Conservation (phyloP, 1,140 invertebrate species). For the Drosophila sechellia region DNA sequence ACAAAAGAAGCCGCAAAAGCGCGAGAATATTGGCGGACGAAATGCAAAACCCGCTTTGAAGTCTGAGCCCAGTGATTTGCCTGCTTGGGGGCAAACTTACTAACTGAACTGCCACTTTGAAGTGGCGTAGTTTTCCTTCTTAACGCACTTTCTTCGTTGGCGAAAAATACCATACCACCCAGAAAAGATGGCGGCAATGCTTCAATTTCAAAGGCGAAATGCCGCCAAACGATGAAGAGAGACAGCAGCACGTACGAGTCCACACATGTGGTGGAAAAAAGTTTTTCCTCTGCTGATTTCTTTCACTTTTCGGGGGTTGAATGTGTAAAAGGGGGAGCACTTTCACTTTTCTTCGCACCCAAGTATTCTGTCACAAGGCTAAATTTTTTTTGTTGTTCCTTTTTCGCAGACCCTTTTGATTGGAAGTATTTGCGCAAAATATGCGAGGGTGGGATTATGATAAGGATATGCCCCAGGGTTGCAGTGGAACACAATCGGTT, state of each 20-base stretch:
- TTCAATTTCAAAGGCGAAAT: conserved; percentile 78
- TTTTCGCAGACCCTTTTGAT: conserved; percentile 58
- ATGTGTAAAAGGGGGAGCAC: conserved; percentile 47
- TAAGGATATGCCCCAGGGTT: conserved; percentile 59
- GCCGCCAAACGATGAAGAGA: conserved; percentile 50
- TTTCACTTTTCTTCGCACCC: conserved; percentile 76
- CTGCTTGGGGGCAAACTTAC: conserved; percentile 41
- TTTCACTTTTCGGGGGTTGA: conserved; percentile 54
- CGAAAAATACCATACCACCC: conserved; percentile 25
- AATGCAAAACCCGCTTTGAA: conserved; percentile 78
- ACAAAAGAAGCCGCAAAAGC: conserved; percentile 71
- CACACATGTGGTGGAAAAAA: conserved; percentile 34
- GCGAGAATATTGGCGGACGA: conserved; percentile 76
- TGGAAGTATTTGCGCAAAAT: conserved; percentile 52
- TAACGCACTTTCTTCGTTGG: conserved; percentile 70
- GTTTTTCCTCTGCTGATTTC: conserved; percentile 25
- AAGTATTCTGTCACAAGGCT: conserved; percentile 68
- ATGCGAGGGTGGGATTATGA: conserved; percentile 14
- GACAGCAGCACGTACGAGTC: conserved; percentile 24
- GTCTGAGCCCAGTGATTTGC: conserved; percentile 75
- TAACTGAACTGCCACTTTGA: conserved; percentile 59
- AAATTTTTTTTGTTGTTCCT: conserved; percentile 8
- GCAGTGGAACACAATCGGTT: conserved; percentile 46
- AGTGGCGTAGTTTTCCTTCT: conserved; percentile 77
- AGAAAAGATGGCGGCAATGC: conserved; percentile 77